Base-by-base conservation (phyloP, 1,140 invertebrate genomes). In the Caerostris extrusa region DNA sequence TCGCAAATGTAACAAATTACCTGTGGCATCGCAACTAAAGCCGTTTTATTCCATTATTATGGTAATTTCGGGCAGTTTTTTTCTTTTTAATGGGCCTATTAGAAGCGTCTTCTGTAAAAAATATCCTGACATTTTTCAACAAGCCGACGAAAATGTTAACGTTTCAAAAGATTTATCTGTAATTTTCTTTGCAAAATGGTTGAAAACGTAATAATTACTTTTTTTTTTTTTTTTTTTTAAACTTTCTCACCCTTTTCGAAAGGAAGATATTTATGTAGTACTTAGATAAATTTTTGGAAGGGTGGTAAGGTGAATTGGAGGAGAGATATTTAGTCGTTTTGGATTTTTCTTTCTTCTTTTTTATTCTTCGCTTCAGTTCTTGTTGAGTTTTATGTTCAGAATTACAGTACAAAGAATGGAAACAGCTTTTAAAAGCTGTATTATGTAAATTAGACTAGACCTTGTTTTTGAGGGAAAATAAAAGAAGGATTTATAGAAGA, bases 11-110 rank as follows among this genome's bases (percentile, higher is more conserved):
- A 64, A 64, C 61, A 64, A 64, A 64, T 64, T 64, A 64, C 61
- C 14, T 3, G 61, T 17, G 34, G 61, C 61, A 64, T 64, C 61
- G 61, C 17, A 64, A 64, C 4, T 5, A 5, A 17, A 64, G 61
- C 57, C 57, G 7, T 87, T 83, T 61, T 87, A 87, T 87, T 87
- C 58, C 57, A 87, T 87, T 87, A 87, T 87, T 87, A 87, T 87
- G 85, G 57, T 87, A 87, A 87, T 87, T 83, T 34, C 10, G 58
- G 50, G 55, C 85, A n/a, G 85, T 87, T 87, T 87, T 56, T 57
- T 4, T 19, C 17, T 61, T 58, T 34, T 64, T 34, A 87, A 61
- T 87, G 85, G 61, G 85, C n/a, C 81, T 55, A 83, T 83, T 83
- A 83, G 34, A 34, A 34, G 10, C 57, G 34, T 87, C 6, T 14